Evolutionary conservation across 2,888 invertebrate species (phyloP).

Genomic region (Eristalis pertinax): DNA sequence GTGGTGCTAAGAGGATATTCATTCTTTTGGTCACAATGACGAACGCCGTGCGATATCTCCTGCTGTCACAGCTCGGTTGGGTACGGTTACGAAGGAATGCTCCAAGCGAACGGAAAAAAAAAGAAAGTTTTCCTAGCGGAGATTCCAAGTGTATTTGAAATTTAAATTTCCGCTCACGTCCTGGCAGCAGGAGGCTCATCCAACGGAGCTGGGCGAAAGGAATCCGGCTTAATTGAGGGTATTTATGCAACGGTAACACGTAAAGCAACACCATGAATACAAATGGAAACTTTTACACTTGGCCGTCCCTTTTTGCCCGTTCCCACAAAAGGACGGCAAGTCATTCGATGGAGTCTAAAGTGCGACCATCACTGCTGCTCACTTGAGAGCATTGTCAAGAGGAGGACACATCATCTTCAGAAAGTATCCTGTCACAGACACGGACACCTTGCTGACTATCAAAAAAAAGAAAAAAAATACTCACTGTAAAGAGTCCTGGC

Average conservation of each 20-base stretch:
- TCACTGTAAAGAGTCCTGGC: slow-evolving; percentile 81
- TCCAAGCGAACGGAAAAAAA: slow-evolving; percentile 14
- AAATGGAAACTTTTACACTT: slow-evolving; percentile 40
- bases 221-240: slow-evolving; percentile 70
- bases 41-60: slow-evolving; percentile 43
- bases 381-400: slow-evolving; percentile 27
- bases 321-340: background rate
- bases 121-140: background rate
- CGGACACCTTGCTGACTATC: slow-evolving; percentile 60
- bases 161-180: slow-evolving; percentile 74
- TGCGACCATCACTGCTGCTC: slow-evolving; percentile 27
- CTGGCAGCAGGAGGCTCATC: slow-evolving; percentile 39
- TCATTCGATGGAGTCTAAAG: background rate
- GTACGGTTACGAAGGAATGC: slow-evolving; percentile 23
- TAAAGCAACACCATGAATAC: slow-evolving; percentile 64
- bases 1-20: slow-evolving; percentile 33
- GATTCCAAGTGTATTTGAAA: slow-evolving; percentile 73
- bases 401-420: slow-evolving; percentile 31
- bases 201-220: slow-evolving; percentile 54
- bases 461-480: slow-evolving; percentile 70
- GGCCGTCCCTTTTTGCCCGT: background rate
- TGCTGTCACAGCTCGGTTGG: slow-evolving; percentile 24
- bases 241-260: slow-evolving; percentile 70
- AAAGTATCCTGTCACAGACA: slow-evolving; percentile 48
- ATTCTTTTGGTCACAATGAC: slow-evolving; percentile 60